A percentile compares a stretch with the other conserved stretches of the same genome.
phyloP scores from a whole-genome alignment of 2,113 vertebrate species.

The Caloenas nicobarica region DNA sequence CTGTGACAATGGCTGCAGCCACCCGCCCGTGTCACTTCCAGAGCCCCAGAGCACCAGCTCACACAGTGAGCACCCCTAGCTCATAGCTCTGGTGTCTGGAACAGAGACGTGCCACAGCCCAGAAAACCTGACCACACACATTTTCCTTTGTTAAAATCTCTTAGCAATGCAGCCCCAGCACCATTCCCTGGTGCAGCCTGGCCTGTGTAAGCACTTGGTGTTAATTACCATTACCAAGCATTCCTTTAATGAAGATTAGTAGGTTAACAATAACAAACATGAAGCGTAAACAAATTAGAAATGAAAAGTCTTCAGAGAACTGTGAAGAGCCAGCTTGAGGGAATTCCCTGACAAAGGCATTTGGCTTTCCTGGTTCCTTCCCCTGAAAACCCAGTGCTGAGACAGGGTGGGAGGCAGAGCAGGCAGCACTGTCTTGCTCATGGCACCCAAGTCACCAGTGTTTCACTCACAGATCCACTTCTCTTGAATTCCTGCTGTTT shows the following conservation, averaged over 20 bases:
- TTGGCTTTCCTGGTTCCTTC: not conserved
- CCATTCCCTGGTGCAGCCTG: rapidly evolving
- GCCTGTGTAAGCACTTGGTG: not conserved
- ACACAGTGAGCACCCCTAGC: not conserved
- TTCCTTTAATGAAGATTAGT: not conserved
- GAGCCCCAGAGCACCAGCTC: not conserved
- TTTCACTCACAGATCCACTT: rapidly evolving
- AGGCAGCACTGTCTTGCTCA: rapidly evolving
- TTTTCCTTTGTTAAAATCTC: not conserved
- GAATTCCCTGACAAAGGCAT: not conserved
- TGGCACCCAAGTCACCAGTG: not conserved
- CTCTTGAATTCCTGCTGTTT: not conserved
- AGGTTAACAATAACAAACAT: not conserved
- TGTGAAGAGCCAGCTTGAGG: not conserved
- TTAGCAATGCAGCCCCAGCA: not conserved
- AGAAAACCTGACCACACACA: not conserved
- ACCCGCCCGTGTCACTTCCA: not conserved
- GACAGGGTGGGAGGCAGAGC: not conserved
- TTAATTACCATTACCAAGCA: not conserved
- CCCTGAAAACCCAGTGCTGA: not conserved
- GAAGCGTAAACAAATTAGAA: not conserved
- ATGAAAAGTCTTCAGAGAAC: not conserved
- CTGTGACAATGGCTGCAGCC: not conserved
- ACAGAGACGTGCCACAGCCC: rapidly evolving
- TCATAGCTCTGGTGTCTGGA: not conserved